These are phyloP conservation scores for Zhuqinia jingwanae DNA, from an alignment of 2,888 invertebrate species.

Conservation along the genomic window DNA sequence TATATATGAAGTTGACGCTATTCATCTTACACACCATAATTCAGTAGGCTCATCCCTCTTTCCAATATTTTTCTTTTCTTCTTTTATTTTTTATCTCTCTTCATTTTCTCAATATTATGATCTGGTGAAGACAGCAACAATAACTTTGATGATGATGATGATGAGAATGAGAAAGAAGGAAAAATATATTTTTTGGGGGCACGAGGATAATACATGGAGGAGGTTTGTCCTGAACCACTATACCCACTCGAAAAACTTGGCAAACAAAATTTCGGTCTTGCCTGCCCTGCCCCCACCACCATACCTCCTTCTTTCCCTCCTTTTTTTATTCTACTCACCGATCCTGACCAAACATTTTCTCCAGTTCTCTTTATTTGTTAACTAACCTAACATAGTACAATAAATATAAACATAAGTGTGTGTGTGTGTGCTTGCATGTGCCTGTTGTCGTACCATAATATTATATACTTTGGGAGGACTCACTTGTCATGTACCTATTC, in stretches of 20 bases:
- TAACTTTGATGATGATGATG: neutral
- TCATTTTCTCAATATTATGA: conserved; percentile 7
- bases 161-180: neutral
- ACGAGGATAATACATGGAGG: neutral
- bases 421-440: neutral
- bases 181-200: no score
- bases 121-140: conserved; percentile 41
- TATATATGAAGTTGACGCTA: neutral
- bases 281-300: neutral
- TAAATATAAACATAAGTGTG: no score
- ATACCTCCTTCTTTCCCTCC: neutral
- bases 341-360: neutral
- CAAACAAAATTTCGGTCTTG: neutral
- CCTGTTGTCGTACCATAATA: no score
- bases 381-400: neutral
- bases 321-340: neutral
- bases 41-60: neutral
- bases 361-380: neutral
- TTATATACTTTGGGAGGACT: neutral
- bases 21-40: conserved; percentile 23
- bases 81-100: neutral
- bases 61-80: conserved; percentile 29
- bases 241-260: neutral
- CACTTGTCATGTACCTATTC: neutral
- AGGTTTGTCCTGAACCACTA: neutral